Conservation (phyloP, 1,140 invertebrate genomes). For the Drosophila asahinai region DNA sequence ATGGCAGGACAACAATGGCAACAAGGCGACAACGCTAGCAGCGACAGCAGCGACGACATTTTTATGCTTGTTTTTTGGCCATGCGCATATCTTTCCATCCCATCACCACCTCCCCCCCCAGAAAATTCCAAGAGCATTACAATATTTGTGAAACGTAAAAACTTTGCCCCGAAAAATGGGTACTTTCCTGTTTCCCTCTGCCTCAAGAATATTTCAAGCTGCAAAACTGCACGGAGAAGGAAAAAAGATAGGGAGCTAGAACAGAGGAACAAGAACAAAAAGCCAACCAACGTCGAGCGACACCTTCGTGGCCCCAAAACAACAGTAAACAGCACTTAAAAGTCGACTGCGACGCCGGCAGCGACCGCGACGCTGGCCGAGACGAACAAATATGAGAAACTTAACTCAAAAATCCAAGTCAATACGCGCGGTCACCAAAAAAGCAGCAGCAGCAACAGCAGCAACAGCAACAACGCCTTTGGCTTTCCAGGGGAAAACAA, state of each 20-base stretch:
- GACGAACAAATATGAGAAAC: constrained; percentile 80
- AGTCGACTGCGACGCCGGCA: constrained; percentile 50
- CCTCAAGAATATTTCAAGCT: constrained; percentile 52
- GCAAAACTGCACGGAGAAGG: constrained; percentile 17
- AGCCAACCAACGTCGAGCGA: constrained; percentile 71
- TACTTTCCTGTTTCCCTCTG: constrained; percentile 43
- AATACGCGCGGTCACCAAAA: constrained; percentile 78
- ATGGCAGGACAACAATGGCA: constrained; percentile 60
- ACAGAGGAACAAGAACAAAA: constrained; percentile 49
- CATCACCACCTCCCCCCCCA: neutral
- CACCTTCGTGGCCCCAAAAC: constrained; percentile 81
- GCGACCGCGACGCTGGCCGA: constrained; percentile 49
- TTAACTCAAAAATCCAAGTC: constrained; percentile 83
- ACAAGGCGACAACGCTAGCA: constrained; percentile 53
- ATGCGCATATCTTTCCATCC: constrained; percentile 57
- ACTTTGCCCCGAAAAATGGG: constrained; percentile 51
- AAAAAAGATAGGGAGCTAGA: constrained; percentile 23
- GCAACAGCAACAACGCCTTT: constrained; percentile 27
- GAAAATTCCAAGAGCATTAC: constrained; percentile 61
- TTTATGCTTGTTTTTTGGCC: constrained; percentile 72
- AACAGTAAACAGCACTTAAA: constrained; percentile 83
- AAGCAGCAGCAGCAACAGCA: constrained; percentile 29
- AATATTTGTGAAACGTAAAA: constrained; percentile 78
- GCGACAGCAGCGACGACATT: constrained; percentile 63
- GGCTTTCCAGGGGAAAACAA: constrained; percentile 55